Evolutionary conservation across 2,113 vertebrate species (phyloP).

Genomic region (Ctenodactylus gundi): DNA sequence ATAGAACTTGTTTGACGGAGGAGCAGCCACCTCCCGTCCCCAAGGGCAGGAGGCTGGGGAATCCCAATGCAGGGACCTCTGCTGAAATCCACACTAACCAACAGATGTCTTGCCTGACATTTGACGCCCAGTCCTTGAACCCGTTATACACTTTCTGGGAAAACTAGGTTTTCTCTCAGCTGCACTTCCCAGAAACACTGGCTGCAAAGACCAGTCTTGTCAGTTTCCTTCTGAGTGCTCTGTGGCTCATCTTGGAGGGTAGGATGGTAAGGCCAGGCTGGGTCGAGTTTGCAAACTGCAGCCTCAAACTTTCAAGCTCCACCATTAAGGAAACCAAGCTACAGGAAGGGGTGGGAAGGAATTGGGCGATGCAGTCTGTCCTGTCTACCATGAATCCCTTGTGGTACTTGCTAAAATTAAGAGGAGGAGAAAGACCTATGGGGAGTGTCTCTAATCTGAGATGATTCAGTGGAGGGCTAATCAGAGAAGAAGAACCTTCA

Average conservation of each 20-base stretch:
- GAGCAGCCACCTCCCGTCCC: background rate
- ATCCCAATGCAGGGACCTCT: too few species aligned
- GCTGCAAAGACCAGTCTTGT: background rate
- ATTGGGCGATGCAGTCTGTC: background rate
- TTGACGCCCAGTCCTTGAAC: background rate
- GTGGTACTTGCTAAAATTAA: background rate
- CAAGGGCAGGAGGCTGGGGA: background rate
- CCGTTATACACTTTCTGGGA: background rate
- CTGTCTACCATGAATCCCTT: background rate
- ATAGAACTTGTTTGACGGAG: background rate
- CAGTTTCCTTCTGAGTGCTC: background rate
- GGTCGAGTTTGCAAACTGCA: background rate
- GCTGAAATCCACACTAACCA: background rate
- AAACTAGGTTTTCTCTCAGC: background rate
- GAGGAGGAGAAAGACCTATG: too few species aligned
- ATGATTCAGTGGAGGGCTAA: background rate
- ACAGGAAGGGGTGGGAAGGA: background rate
- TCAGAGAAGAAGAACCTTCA: background rate
- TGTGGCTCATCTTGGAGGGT: background rate
- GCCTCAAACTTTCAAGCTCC: background rate
- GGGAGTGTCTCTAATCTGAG: too few species aligned
- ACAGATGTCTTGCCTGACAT: background rate
- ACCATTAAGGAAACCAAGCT: background rate
- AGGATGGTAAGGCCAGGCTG: accelerated
- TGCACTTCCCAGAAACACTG: background rate